Percentiles rank a stretch among this genome's conserved stretches.
phyloP scores from a whole-genome alignment of 2,113 vertebrate genomes.

The Ophiodon elongatus region DNA sequence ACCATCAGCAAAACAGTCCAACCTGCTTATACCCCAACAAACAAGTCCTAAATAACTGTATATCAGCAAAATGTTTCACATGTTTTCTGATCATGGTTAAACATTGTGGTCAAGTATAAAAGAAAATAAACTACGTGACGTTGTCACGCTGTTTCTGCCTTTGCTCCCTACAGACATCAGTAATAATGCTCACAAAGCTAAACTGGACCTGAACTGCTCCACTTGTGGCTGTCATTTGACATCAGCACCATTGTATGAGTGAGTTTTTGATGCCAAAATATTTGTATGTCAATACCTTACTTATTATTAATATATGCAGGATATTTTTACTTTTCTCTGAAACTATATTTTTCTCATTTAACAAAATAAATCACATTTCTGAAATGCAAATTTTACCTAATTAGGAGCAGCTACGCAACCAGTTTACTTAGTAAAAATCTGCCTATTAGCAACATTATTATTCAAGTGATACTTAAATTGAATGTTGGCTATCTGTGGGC shows the following conservation, averaged over 20 bases:
- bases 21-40: not conserved
- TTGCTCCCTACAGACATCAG: not conserved
- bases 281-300: not conserved
- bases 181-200: not conserved
- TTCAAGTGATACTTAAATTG: not conserved
- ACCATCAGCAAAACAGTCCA: not conserved
- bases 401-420: not conserved
- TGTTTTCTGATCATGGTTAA: not conserved
- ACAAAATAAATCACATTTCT: not conserved
- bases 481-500: not conserved
- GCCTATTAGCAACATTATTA: not conserved
- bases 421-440: not conserved
- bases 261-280: not conserved
- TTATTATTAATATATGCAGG: not conserved
- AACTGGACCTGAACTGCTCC: not conserved
- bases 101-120: not conserved
- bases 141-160: not conserved
- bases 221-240: not conserved
- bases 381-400: not conserved
- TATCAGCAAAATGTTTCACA: not conserved
- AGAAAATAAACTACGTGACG: not conserved
- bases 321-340: not conserved
- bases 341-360: not conserved
- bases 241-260: too few relatives aligned
- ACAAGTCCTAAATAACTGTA: not conserved